These are phyloP conservation scores for Drosophila aldrichi DNA, from an alignment of 2,888 invertebrate genomes.

Conservation along the genomic window DNA sequence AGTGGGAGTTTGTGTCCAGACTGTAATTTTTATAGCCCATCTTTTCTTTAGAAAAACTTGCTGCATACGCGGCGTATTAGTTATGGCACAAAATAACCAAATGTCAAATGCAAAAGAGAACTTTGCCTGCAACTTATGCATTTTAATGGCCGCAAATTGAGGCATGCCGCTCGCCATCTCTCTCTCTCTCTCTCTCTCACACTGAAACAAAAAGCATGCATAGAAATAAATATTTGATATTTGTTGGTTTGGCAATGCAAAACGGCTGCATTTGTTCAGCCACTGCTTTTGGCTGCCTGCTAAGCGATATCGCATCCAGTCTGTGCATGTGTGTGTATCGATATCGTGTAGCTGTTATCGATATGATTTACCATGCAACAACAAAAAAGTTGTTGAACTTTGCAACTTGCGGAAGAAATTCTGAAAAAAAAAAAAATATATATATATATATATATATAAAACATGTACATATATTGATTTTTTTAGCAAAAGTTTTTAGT, in stretches of 20 bases:
- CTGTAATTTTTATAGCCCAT: conserved; percentile 6
- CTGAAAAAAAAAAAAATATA: neutral
- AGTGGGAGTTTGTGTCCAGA: conserved; percentile 5
- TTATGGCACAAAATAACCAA: conserved; percentile 50
- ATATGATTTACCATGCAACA: neutral
- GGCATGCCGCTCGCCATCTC: conserved; percentile 12
- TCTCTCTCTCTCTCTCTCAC: neutral
- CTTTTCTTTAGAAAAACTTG: conserved; percentile 1
- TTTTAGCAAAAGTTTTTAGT: neutral
- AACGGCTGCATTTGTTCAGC: conserved; percentile 28
- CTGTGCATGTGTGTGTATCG: neutral
- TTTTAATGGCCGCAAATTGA: conserved; percentile 78
- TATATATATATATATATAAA: no score
- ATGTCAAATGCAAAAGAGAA: conserved; percentile 57
- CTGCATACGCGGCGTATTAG: conserved; percentile 64
- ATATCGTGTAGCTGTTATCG: neutral
- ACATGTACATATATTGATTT: neutral
- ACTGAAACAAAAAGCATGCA: conserved; percentile 44
- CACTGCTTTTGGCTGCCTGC: conserved; percentile 46
- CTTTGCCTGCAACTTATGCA: conserved; percentile 67
- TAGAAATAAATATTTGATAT: conserved; percentile 66
- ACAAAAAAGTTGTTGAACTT: neutral
- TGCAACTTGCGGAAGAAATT: neutral
- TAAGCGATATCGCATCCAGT: neutral
- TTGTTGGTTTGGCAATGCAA: conserved; percentile 42